phyloP scores from a whole-genome alignment of 1,140 invertebrate species.

The Drosophila prosaltans region DNA sequence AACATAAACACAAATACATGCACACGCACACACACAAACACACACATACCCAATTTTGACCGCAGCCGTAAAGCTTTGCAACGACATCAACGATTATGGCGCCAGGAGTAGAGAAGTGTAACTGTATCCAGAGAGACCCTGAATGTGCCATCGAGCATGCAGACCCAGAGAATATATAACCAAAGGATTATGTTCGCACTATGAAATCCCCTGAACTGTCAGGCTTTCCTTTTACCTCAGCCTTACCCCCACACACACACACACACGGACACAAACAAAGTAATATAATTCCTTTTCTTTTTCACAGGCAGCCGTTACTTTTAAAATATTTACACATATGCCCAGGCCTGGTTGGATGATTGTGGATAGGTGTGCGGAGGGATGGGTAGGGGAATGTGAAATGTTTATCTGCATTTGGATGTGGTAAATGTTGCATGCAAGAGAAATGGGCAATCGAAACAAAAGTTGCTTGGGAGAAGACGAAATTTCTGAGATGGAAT shows the following conservation, averaged over 20 bases:
- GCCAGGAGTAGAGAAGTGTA: conserved; percentile 18
- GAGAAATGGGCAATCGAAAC: conserved; percentile 4
- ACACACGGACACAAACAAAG: conserved; percentile 17
- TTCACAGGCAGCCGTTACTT: conserved; percentile 28
- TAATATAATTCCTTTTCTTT: conserved; percentile 44
- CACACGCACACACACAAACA: conserved; percentile 22
- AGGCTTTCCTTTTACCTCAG: conserved; percentile 43
- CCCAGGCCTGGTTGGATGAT: background rate
- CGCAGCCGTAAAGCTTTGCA: conserved; percentile 37
- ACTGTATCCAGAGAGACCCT: background rate
- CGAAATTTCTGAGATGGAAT: background rate
- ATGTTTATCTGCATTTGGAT: conserved; percentile 19
- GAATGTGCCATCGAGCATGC: too few relatives aligned
- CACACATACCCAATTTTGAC: conserved; percentile 20
- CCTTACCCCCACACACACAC: conserved; percentile 37
- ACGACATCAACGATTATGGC: conserved; percentile 57
- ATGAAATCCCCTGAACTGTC: conserved; percentile 59
- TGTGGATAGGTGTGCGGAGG: too few relatives aligned
- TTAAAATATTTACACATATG: conserved; percentile 60
- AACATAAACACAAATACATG: conserved; percentile 22
- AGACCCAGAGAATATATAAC: conserved; percentile 32
- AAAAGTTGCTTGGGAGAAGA: conserved; percentile 1
- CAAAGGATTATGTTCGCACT: conserved; percentile 60
- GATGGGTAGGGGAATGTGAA: too few relatives aligned
- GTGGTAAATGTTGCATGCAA: conserved; percentile 8